Base-by-base conservation (phyloP, 1,140 invertebrate genomes). In the Bombus terrestris region DNA sequence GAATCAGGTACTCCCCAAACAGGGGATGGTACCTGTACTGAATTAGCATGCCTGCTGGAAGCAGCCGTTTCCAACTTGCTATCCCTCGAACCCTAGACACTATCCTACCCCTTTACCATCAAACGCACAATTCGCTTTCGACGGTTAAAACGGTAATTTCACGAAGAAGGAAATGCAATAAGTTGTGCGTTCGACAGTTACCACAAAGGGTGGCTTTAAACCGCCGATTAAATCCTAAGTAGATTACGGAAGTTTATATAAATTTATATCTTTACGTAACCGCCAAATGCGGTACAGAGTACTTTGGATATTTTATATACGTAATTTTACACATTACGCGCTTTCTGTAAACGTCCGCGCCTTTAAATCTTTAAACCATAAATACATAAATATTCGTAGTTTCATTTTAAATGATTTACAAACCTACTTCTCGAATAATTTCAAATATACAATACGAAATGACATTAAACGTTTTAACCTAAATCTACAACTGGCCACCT, bases 71-170 rank as follows among this genome's bases (percentile, higher is more conserved):
- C 91, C 83, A 91, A 89, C 91, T 84, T 79, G 74, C 64, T 25
- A 25, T 75, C 83, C 83, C 84, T 76, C 86, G 81, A 85, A 43
- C 47, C 35, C 43, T n/a, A 75, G 3, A 74, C 15, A 5, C 64
- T 66, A 37, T 10, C 79, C 68, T 59, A 35, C 28, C 78, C 62
- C 66, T 81, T 91, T 88, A 86, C 88, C 86, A 88, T 92, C 88
- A 92, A 91, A 91, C 89, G 87, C 91, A 90, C 90, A 90, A 92
- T 90, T 92, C 78, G 86, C 89, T 73, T 82, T 89, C 85, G 88
- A 91, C 87, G 88, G 87, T 89, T 91, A 90, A 59, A 75, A 39
- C 86, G 64, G 35, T 64, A 87, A 89, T 92, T 92, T 93, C 47
- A 53, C 90, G 91, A 81, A 89, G 64, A 59, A 39, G 62, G 47